A percentile compares a stretch with the other conserved stretches of the same genome.
phyloP scores from a whole-genome alignment of 1,140 invertebrate genomes.

The Dinoponera quadriceps region DNA sequence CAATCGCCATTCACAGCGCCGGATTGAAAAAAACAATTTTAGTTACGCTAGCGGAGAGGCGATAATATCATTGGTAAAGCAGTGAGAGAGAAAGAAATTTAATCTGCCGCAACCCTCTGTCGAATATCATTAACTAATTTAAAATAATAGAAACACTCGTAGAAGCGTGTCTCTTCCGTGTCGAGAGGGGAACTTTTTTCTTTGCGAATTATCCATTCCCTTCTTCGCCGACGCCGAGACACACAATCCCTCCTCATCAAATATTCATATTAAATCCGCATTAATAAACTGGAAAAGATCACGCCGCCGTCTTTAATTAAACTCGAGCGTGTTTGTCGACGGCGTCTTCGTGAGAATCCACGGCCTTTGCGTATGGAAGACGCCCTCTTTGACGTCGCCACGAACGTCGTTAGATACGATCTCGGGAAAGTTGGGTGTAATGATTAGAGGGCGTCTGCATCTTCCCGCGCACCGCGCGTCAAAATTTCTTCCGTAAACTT shows the following conservation, averaged over 20 bases:
- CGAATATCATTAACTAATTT: neutral
- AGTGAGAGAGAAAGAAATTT: neutral
- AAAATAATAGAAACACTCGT: neutral
- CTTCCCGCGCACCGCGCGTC: neutral
- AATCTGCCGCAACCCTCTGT: neutral
- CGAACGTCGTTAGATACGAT: conserved; percentile 44
- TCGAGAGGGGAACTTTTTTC: neutral
- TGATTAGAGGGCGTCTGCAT: conserved; percentile 27
- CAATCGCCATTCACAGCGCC: conserved; percentile 34
- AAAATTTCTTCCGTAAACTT: conserved; percentile 46
- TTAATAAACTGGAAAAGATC: conserved; percentile 8
- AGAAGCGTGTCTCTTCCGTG: neutral
- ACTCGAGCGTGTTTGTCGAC: conserved; percentile 15
- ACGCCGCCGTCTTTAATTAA: conserved; percentile 32
- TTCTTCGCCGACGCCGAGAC: neutral
- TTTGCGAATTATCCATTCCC: no score
- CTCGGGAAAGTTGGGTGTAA: conserved; percentile 35
- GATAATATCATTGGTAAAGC: neutral
- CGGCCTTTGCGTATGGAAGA: neutral
- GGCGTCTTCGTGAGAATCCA: neutral
- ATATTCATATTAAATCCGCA: neutral
- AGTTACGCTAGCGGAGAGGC: neutral
- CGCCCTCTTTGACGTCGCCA: conserved; percentile 4
- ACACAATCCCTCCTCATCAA: neutral
- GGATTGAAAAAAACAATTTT: conserved; percentile 41